These are phyloP conservation scores for Ernsta delagoae DNA, from an alignment of 2,888 invertebrate species.

Conservation along the genomic window DNA sequence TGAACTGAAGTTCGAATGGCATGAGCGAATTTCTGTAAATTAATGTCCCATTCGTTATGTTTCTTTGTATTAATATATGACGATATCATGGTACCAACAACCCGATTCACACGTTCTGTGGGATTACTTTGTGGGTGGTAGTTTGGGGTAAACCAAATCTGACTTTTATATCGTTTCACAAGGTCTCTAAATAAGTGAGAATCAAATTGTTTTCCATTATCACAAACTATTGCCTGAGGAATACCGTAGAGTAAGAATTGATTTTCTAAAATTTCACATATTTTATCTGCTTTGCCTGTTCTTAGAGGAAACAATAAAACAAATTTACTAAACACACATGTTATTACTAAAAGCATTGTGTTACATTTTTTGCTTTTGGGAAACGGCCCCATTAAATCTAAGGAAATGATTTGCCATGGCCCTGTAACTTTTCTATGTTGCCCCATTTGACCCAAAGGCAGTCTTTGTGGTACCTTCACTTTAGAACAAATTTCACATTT, in stretches of 20 bases:
- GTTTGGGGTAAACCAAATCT: not conserved
- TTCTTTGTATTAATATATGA: slow-evolving; percentile 40
- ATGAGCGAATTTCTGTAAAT: slow-evolving; percentile 46
- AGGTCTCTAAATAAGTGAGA: not conserved
- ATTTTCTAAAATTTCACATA: no score
- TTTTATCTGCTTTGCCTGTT: no score
- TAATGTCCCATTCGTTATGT: slow-evolving; percentile 32
- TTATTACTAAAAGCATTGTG: no score
- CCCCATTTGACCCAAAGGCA: slow-evolving; percentile 37
- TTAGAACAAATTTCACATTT: slow-evolving; percentile 26
- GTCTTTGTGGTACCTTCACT: slow-evolving; percentile 31
- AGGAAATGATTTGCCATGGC: slow-evolving; percentile 35
- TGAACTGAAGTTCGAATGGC: slow-evolving; percentile 48
- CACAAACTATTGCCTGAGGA: no score
- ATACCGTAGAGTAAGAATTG: no score
- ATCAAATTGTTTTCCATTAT: no score
- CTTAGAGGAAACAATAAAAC: no score
- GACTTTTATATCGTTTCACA: not conserved
- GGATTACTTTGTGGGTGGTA: not conserved
- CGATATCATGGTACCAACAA: slow-evolving; percentile 49
- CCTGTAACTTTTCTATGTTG: slow-evolving; percentile 34
- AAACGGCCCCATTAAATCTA: no score
- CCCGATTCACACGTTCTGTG: slow-evolving; percentile 49
- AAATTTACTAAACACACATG: no score
- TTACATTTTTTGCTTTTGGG: no score